phyloP scores from a whole-genome alignment of 2,113 vertebrate species.

The Taxidea taxus region DNA sequence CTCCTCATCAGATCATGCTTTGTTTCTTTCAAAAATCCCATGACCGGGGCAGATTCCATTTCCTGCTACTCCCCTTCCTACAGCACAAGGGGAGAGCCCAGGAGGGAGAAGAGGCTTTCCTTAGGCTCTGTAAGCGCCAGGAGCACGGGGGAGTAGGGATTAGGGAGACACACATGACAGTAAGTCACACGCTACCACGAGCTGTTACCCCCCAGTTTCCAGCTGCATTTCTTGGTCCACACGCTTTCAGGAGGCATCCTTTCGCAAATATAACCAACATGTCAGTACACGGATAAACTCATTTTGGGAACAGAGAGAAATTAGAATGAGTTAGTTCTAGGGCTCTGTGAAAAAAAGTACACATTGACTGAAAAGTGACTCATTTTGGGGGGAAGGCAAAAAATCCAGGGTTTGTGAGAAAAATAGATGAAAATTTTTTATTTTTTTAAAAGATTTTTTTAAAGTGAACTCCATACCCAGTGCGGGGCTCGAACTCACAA shows the following conservation, averaged over 20 bases:
- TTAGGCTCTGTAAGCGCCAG: background rate
- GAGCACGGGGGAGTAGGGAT: background rate
- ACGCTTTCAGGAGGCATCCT: background rate
- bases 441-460: background rate
- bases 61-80: slow-evolving; percentile 58
- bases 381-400: background rate
- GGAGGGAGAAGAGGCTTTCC: slow-evolving; percentile 15
- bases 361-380: background rate
- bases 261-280: background rate
- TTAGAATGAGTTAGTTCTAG: background rate
- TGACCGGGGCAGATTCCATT: slow-evolving; percentile 46
- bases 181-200: background rate
- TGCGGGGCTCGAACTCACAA: background rate
- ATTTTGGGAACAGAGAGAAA: background rate
- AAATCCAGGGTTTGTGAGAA: background rate
- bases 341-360: background rate
- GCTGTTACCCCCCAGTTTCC: background rate
- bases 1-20: slow-evolving; percentile 52
- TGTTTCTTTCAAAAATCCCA: slow-evolving; percentile 54
- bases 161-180: background rate
- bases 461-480: background rate
- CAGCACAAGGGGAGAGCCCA: background rate
- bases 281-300: background rate
- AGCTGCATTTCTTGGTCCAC: background rate
- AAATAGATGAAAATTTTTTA: slow-evolving; percentile 4